These are phyloP conservation scores for Callithrix jacchus DNA, from an alignment of 2,113 vertebrate species.

Conservation along the genomic window DNA sequence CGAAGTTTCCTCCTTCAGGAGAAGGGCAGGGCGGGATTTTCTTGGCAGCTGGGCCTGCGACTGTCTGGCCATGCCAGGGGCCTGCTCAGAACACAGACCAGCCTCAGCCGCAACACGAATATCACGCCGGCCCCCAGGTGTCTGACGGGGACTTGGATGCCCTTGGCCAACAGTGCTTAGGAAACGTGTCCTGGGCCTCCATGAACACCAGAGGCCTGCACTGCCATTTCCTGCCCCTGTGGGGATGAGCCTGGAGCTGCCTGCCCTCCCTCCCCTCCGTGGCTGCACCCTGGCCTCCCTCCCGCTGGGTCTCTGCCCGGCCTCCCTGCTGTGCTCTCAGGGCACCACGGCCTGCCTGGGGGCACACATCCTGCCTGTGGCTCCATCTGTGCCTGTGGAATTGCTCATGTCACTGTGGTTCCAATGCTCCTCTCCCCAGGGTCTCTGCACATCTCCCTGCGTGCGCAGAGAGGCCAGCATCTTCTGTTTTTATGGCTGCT, in stretches of 20 bases:
- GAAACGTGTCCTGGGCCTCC: background rate
- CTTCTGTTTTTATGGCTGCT: background rate
- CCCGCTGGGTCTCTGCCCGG: too few species aligned
- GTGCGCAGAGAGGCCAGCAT: too few species aligned
- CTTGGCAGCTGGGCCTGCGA: background rate
- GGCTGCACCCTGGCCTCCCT: background rate
- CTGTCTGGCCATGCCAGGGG: background rate
- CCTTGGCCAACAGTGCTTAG: background rate
- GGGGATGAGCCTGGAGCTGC: background rate
- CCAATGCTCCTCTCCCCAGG: too few species aligned
- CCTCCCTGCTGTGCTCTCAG: too few species aligned
- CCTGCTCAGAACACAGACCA: background rate
- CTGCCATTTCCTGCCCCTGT: background rate
- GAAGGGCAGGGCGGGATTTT: background rate
- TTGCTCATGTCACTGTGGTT: background rate
- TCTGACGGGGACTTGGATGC: background rate
- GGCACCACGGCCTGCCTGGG: too few species aligned
- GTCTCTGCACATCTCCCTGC: too few species aligned
- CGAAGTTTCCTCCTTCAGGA: fast-evolving
- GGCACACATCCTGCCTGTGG: background rate
- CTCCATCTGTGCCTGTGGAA: background rate
- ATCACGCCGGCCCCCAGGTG: too few species aligned
- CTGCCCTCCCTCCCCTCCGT: too few species aligned
- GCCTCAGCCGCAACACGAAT: background rate
- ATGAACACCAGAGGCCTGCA: background rate